Base-by-base conservation (phyloP, 2,113 vertebrate species). In the Gymnocephalus cernua region DNA sequence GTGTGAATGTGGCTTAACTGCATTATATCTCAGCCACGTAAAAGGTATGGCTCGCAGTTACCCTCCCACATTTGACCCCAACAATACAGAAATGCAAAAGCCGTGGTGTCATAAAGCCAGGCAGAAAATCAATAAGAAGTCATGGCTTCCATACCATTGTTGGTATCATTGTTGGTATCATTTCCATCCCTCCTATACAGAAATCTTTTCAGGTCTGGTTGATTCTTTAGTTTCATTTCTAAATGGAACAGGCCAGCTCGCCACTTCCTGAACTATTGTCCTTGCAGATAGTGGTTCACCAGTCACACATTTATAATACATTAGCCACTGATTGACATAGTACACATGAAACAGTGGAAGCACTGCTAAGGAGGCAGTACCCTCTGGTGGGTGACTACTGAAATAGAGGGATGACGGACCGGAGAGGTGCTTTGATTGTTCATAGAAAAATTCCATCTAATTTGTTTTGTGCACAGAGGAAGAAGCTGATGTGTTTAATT, bases 401-500 rank as follows among this genome's bases (percentile, higher is more conserved):
- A 86, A 88, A 85, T 47, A 47, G 66, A 86, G 44, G 44, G 50
- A 74, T 75, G 72, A 86, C 78, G 67, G 70, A 69, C 74, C 21
- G 66, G 15, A 53, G 77, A 79, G 57, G 83, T 75, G 71, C 79
- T 83, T 80, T 61, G 61, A 80, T 86, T 86, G 79, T 88, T 91
- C 71, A 27, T 32, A 68, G 83, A 89, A 86, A 87, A 88, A 88
- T 61, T 79, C 57, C 64, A 54, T 90, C 75, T 75, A 67, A 88
- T 90, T 85, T 91, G 84, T 91, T 88, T 76, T 87, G 79, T n/a
- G 77, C 79, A n/a, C 61, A 73, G 79, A 79, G 50, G 77, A 92
- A 80, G 54, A 61, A 59, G 79, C 74, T 47, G 64, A 86, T 91
- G 89, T 93, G 83, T 86, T 89, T 92, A 91, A 94, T 95, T 94